Percentiles rank a stretch among this genome's conserved stretches.
These are phyloP conservation scores for Shargacucullia verbasci DNA, from an alignment of 2,888 invertebrate genomes.

Conservation along the genomic window DNA sequence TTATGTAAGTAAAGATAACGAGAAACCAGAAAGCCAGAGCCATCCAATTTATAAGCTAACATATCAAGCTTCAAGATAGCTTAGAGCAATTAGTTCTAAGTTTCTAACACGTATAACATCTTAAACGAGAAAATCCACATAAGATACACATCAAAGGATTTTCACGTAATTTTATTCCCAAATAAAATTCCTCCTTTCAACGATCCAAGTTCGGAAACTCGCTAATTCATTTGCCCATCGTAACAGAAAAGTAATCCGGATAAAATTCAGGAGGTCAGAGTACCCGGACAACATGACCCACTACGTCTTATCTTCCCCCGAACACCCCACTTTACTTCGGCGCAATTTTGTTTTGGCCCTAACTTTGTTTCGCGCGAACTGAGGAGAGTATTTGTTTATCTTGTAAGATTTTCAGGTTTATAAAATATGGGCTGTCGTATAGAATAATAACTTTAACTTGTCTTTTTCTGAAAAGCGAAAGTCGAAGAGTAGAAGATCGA, in stretches of 20 bases:
- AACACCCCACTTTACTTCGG: slow-evolving; percentile 44
- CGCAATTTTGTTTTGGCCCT: slow-evolving; percentile 57
- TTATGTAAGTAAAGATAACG: slow-evolving; percentile 9
- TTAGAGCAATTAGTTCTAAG: no score
- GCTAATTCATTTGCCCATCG: slow-evolving; percentile 24
- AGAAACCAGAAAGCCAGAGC: not conserved
- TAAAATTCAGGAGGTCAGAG: slow-evolving; percentile 21
- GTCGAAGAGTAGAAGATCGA: no score
- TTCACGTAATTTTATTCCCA: slow-evolving; percentile 7
- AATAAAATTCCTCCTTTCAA: slow-evolving; percentile 17
- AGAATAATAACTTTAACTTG: no score
- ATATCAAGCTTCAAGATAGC: no score
- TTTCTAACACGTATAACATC: no score
- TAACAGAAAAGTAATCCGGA: slow-evolving; percentile 38
- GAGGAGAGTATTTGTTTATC: not conserved
- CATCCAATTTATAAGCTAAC: not conserved
- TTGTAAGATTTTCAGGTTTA: no score
- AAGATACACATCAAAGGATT: not conserved
- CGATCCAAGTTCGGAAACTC: slow-evolving; percentile 29
- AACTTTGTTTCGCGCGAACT: slow-evolving; percentile 45
- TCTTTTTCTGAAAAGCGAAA: no score
- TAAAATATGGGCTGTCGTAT: no score
- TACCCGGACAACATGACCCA: slow-evolving; percentile 24
- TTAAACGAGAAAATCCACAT: no score
- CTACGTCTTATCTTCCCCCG: slow-evolving; percentile 37